Evolutionary conservation across 2,797 vertebrate species (phyloP).

Genomic region (Brachyalestes nurse): DNA sequence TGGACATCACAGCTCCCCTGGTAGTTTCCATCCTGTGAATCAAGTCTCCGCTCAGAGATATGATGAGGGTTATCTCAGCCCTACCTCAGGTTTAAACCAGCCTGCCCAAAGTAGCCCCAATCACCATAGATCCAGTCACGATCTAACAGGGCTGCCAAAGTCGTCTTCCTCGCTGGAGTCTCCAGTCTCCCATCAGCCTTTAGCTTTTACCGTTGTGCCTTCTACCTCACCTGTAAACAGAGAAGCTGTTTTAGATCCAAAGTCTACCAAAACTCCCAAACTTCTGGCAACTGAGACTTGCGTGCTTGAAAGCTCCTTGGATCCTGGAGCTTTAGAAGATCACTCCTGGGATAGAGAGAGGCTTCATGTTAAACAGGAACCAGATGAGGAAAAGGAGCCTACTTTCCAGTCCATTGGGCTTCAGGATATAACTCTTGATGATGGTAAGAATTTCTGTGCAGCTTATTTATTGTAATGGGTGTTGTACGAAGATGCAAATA

Average conservation of each 20-base stretch:
- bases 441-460: conserved; percentile 80
- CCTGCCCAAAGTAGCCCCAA: conserved; percentile 13
- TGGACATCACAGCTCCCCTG: conserved; percentile 70
- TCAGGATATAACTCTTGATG: conserved; percentile 95
- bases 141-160: neutral
- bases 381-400: conserved; percentile 83
- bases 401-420: conserved; percentile 83
- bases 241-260: conserved; percentile 51
- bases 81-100: conserved; percentile 22
- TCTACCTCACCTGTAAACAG: conserved; percentile 41
- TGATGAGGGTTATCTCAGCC: conserved; percentile 28
- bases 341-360: conserved; percentile 69
- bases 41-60: conserved; percentile 31
- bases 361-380: conserved; percentile 86
- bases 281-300: conserved; percentile 68
- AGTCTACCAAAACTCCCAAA: conserved; percentile 69
- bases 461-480: neutral
- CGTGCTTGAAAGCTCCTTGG: conserved; percentile 65
- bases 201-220: conserved; percentile 36
- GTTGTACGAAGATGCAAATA: conserved; percentile 7
- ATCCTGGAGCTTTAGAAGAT: conserved; percentile 69
- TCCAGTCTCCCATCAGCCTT: conserved; percentile 16
- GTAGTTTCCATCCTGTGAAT: neutral
- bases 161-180: conserved; percentile 23
- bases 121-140: conserved; percentile 9